Evolutionary conservation across 1,140 invertebrate genomes (phyloP).

Genomic region (Drosophila tani): DNA sequence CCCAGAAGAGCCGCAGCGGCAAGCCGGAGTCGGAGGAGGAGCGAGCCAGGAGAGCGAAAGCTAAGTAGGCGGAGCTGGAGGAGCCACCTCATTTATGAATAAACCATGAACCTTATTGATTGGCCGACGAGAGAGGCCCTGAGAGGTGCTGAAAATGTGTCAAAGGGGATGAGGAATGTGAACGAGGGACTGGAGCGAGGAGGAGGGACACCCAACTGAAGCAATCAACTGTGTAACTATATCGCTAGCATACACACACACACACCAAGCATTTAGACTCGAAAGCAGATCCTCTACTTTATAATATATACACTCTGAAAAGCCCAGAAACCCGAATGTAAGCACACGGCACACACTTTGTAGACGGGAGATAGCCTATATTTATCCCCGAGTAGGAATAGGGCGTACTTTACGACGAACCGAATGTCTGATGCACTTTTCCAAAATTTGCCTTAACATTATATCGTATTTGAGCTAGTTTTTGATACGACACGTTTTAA

Average conservation of each 20-base stretch:
- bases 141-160: slow-evolving; percentile 34
- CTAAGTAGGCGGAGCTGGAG: neutral
- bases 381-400: slow-evolving; percentile 16
- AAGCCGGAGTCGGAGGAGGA: slow-evolving; percentile 40
- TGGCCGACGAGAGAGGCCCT: slow-evolving; percentile 21
- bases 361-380: slow-evolving; percentile 9
- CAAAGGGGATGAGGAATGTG: slow-evolving; percentile 7
- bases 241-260: slow-evolving; percentile 29
- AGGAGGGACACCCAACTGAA: slow-evolving; percentile 38
- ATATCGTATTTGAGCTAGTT: slow-evolving; percentile 53
- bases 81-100: slow-evolving; percentile 52
- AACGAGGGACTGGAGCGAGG: slow-evolving; percentile 1
- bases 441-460: slow-evolving; percentile 55
- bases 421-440: slow-evolving; percentile 56
- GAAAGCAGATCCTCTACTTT: slow-evolving; percentile 46
- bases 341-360: slow-evolving; percentile 18
- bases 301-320: slow-evolving; percentile 27
- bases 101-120: slow-evolving; percentile 68
- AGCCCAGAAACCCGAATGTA: neutral
- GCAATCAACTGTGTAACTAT: slow-evolving; percentile 52
- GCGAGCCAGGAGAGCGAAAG: slow-evolving; percentile 3
- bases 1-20: slow-evolving; percentile 42
- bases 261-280: slow-evolving; percentile 49
- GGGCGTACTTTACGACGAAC: slow-evolving; percentile 42
- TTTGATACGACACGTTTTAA: slow-evolving; percentile 55